Base-by-base conservation (phyloP, 2,888 invertebrate genomes). In the Anthoptus insignis region DNA sequence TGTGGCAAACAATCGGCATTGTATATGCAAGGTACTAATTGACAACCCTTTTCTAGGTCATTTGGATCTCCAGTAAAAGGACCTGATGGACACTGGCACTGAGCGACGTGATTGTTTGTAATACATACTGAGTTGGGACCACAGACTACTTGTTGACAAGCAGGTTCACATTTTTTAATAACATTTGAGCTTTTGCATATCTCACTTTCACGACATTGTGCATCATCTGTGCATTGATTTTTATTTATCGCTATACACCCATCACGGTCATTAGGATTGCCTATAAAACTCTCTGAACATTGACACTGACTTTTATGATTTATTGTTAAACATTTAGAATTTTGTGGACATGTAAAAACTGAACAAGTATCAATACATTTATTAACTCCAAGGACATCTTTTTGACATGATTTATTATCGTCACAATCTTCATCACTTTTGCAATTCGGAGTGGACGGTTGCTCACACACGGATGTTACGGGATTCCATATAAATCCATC, bases 11-110 rank as follows among this genome's bases (percentile, higher is more conserved):
- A 98, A 80, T 98, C 98, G 53, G 96, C 95, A 79, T 98, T 98
- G 81, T 97, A 97, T 37, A 98, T 97, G 81, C 98, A 98, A 3
- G 97, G 97, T 6, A 98, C 97, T 63, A 96, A 94, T 86, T 96
- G 94, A 79, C 97, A 97, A 59, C 98, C 97, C 65, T 94, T 94
- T 65, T 94, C 91, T 1, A 95, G 86, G 81, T 98, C 97, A 79
- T 96, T 96, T 0, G 98, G 97, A 90, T 98, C 96, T 3, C 98
- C 98, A 9, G 97, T 96, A 81, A 95, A 98, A 0, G 97, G 95
- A 16, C 98, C 98, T 7, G 97, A 96, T 16, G 98, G 98, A 81
- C 98, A 98, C 77, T 97, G 97, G 80, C 98, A 98, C 83, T 97
- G 96, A 0, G 97, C 97, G 13, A 96, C 96, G 82, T 98, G 98